A percentile compares a stretch with the other conserved stretches of the same genome.
These are phyloP conservation scores for Selene dorsalis DNA, from an alignment of 2,797 vertebrate species.

Conservation along the genomic window DNA sequence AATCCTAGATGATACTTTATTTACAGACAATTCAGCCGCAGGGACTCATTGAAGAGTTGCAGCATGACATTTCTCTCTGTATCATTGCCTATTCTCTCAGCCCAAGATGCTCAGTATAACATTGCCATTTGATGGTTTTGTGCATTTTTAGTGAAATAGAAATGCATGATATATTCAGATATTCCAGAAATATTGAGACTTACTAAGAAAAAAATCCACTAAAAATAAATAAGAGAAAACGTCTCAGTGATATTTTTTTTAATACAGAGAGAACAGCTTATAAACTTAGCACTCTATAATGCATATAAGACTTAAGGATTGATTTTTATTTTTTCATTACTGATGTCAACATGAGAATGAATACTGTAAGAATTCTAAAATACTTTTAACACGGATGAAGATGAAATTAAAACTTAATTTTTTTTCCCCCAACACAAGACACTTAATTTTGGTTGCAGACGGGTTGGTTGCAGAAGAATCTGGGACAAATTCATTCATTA, in stretches of 20 bases:
- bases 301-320: conserved; percentile 26
- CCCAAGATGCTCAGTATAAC: conserved; percentile 32
- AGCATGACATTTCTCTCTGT: conserved; percentile 39
- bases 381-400: conserved; percentile 37
- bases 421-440: conserved; percentile 28
- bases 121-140: conserved; percentile 41
- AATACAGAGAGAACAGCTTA: background rate
- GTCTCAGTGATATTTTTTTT: background rate
- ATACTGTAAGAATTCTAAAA: conserved; percentile 39
- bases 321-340: conserved; percentile 30
- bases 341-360: conserved; percentile 49
- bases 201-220: background rate
- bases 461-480: conserved; percentile 62
- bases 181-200: conserved; percentile 8
- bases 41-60: conserved; percentile 51
- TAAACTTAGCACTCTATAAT: conserved; percentile 27
- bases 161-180: conserved; percentile 25
- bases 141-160: conserved; percentile 32
- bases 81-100: conserved; percentile 40
- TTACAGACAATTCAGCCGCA: conserved; percentile 49
- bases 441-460: conserved; percentile 58
- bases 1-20: conserved; percentile 60
- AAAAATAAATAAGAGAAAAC: conserved; percentile 8
- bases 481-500: conserved; percentile 81
- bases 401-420: conserved; percentile 60